phyloP scores from a whole-genome alignment of 2,113 vertebrate species.

The Chelonoidis abingdonii region DNA sequence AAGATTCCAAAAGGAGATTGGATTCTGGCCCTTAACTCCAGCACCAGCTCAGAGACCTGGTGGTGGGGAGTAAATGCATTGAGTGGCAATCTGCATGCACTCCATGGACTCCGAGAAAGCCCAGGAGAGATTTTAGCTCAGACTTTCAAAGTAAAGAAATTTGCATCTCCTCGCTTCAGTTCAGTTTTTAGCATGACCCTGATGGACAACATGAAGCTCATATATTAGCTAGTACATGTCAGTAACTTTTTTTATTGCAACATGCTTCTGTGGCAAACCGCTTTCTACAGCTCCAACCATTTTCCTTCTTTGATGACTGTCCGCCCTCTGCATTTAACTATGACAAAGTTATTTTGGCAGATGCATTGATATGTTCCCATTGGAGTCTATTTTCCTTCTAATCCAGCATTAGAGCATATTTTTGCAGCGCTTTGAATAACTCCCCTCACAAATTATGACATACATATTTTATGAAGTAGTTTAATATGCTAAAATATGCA shows the following conservation, averaged over 20 bases:
- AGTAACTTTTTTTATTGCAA: not conserved
- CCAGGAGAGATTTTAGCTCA: not conserved
- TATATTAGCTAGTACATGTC: not conserved
- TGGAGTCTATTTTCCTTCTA: not conserved
- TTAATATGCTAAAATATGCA: conserved; percentile 41
- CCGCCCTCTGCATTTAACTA: not conserved
- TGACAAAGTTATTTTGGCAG: not conserved
- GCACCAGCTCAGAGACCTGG: not conserved
- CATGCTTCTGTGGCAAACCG: not conserved
- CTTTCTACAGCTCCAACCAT: not conserved
- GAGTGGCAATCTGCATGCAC: not conserved
- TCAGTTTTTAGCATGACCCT: not conserved
- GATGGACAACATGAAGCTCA: rapidly evolving
- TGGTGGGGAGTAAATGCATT: not conserved
- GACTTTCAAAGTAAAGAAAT: not conserved
- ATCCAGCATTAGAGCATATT: not conserved
- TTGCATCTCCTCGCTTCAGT: not conserved
- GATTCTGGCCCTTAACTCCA: not conserved
- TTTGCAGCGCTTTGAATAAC: not conserved
- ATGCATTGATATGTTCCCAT: not conserved
- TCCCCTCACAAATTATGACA: conserved; percentile 4
- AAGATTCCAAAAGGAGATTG: not conserved
- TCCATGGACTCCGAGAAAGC: not conserved
- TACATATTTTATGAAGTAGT: conserved; percentile 56
- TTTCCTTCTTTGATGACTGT: not conserved